Conservation (phyloP, 1,140 invertebrate genomes). For the Pachypsylla venusta region DNA sequence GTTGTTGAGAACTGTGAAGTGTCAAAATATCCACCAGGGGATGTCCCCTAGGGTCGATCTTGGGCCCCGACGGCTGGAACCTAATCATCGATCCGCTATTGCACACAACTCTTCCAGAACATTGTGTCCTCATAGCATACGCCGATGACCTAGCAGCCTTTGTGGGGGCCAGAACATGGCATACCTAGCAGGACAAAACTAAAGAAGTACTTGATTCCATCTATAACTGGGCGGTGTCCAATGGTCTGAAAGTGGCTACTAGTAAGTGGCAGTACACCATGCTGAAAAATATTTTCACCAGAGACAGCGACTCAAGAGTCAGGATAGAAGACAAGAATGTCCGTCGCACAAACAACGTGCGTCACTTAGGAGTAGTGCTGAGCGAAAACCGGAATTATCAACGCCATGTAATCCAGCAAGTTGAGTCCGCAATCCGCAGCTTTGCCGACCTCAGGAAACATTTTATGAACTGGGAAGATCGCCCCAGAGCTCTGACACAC, state of each 20-base stretch:
- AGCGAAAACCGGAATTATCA: neutral
- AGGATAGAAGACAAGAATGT: too few species aligned
- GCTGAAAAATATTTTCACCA: neutral
- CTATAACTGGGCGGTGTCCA: too few species aligned
- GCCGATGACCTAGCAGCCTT: neutral
- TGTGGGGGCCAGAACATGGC: too few species aligned
- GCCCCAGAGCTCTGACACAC: neutral
- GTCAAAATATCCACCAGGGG: neutral
- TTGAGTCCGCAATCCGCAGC: neutral
- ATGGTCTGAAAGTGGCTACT: too few species aligned
- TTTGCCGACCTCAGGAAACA: neutral
- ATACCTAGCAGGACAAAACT: too few species aligned
- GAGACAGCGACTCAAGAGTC: neutral
- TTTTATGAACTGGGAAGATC: neutral
- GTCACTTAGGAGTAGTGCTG: neutral
- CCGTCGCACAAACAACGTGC: neutral
- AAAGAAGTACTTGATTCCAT: too few species aligned
- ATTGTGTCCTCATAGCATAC: too few species aligned
- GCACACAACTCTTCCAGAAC: too few species aligned
- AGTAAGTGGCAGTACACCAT: too few species aligned
- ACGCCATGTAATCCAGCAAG: neutral
- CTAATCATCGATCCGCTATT: neutral
- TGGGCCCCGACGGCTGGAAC: neutral
- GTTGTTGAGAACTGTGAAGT: neutral
- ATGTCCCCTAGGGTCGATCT: neutral